Evolutionary conservation across 2,113 vertebrate genomes (phyloP).

Genomic region (Eclectus roratus): DNA sequence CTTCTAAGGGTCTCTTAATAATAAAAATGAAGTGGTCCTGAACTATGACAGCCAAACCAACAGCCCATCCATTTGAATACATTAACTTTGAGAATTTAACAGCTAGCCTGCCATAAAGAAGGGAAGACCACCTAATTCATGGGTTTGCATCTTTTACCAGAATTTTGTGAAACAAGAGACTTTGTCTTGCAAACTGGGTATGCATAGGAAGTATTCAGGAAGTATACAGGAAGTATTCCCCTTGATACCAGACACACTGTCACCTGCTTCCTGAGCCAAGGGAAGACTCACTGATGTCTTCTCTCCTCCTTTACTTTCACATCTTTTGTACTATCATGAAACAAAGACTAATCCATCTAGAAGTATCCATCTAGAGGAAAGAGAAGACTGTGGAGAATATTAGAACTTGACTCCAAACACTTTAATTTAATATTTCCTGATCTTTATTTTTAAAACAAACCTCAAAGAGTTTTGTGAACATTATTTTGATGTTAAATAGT

Average conservation of each 20-base stretch:
- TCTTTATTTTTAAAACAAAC: background rate
- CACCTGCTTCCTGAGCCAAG: background rate
- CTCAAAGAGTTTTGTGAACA: background rate
- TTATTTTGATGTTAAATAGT: background rate
- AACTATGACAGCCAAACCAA: background rate
- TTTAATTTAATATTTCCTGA: background rate
- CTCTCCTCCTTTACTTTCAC: background rate
- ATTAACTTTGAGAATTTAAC: background rate
- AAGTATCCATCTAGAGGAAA: background rate
- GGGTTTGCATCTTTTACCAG: background rate
- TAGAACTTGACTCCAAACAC: background rate
- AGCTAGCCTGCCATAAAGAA: background rate
- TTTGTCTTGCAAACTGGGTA: background rate
- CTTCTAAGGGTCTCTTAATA: background rate
- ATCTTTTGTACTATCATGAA: background rate
- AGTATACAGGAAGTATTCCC: fast-evolving
- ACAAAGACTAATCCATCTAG: background rate
- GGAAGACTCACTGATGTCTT: background rate
- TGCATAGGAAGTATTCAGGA: background rate
- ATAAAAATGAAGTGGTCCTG: background rate
- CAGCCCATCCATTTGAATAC: fast-evolving
- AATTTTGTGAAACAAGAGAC: background rate
- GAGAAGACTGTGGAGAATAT: background rate
- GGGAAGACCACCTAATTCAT: background rate
- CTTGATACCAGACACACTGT: background rate